phyloP scores from a whole-genome alignment of 2,888 invertebrate species.

The Endotricha flammealis region DNA sequence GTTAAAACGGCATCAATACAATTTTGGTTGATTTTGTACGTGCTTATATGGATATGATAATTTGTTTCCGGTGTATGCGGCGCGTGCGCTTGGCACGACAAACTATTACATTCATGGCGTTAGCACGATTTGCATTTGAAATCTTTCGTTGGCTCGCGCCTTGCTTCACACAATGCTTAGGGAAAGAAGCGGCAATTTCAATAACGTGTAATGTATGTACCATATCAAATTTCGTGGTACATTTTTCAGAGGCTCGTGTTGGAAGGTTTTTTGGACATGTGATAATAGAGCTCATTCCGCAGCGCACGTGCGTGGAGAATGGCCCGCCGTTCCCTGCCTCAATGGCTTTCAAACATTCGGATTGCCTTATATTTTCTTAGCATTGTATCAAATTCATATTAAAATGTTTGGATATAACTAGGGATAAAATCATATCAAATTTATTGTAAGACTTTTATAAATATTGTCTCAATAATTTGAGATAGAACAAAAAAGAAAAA shows the following conservation, averaged over 20 bases:
- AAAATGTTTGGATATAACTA: neutral
- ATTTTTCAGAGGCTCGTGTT: slow-evolving; percentile 72
- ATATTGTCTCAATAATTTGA: too few species aligned
- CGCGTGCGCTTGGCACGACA: slow-evolving; percentile 75
- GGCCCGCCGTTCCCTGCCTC: slow-evolving; percentile 20
- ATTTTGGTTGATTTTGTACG: slow-evolving; percentile 68
- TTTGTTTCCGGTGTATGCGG: slow-evolving; percentile 73
- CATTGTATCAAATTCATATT: slow-evolving; percentile 3
- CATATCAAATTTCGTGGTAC: slow-evolving; percentile 75
- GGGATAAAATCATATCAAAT: slow-evolving; percentile 3
- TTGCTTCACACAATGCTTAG: slow-evolving; percentile 60
- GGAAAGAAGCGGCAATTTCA: slow-evolving; percentile 49
- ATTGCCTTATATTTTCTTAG: slow-evolving; percentile 2
- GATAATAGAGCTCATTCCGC: slow-evolving; percentile 63
- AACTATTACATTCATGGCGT: slow-evolving; percentile 75
- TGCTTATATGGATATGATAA: slow-evolving; percentile 76
- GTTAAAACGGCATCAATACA: slow-evolving; percentile 66
- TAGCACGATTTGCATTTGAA: slow-evolving; percentile 78
- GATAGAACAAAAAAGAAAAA: too few species aligned
- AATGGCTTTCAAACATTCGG: slow-evolving; percentile 4
- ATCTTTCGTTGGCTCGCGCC: slow-evolving; percentile 70
- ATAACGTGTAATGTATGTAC: slow-evolving; percentile 52
- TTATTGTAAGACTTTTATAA: too few species aligned
- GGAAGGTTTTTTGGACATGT: slow-evolving; percentile 45
- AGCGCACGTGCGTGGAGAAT: slow-evolving; percentile 69